phyloP scores from a whole-genome alignment of 2,797 vertebrate genomes.

The Taenioides sp. region DNA sequence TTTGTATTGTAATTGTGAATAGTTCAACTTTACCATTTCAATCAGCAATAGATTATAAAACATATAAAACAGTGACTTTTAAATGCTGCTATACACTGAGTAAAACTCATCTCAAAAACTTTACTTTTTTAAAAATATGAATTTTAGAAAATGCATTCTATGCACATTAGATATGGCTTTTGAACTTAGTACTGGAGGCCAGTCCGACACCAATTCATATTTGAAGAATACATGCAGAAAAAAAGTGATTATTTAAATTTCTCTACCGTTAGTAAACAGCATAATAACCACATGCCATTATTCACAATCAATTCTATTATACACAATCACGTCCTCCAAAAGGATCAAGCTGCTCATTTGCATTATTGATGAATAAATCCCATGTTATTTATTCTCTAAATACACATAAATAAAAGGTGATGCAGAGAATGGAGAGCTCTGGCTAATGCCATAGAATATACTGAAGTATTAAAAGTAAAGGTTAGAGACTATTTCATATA shows the following conservation, averaged over 20 bases:
- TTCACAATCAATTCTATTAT: constrained; percentile 10
- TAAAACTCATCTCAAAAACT: too few relatives aligned
- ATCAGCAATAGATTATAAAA: too few relatives aligned
- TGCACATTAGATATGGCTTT: too few relatives aligned
- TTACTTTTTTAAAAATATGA: too few relatives aligned
- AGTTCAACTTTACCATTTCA: not conserved
- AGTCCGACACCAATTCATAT: not conserved
- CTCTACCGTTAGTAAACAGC: not conserved
- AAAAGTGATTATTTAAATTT: not conserved
- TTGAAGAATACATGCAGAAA: not conserved
- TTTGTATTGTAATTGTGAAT: not conserved
- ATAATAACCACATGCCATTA: constrained; percentile 1
- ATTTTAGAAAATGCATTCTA: too few relatives aligned
- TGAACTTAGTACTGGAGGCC: not conserved
- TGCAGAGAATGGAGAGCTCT: constrained; percentile 35
- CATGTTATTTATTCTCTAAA: constrained; percentile 1
- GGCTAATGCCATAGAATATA: constrained; percentile 60
- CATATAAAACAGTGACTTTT: too few relatives aligned
- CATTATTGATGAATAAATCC: constrained; percentile 46
- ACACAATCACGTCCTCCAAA: constrained; percentile 10
- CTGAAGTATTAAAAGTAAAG: constrained; percentile 69
- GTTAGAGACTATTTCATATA: constrained; percentile 67
- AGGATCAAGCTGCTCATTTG: constrained; percentile 32
- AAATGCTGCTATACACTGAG: too few relatives aligned
- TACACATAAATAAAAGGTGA: constrained; percentile 12